Base-by-base conservation (phyloP, 53 echinoderm and acorn worm species). In the Temnopleurus reevesii region DNA sequence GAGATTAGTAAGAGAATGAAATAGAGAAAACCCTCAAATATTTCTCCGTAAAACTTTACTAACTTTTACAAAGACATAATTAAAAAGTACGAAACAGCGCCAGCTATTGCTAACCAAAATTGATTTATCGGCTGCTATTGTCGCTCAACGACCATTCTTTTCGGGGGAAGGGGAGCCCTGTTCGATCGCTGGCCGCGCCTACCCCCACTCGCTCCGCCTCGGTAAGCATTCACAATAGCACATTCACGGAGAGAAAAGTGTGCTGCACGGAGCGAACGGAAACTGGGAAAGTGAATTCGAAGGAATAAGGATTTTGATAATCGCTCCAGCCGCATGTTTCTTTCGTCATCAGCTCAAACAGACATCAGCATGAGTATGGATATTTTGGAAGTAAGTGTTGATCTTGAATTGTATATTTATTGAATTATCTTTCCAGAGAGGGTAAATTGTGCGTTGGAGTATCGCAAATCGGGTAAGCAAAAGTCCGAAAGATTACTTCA, bases 361-460 rank as follows among this genome's bases (percentile, higher is more conserved):
- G 19, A 15, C 28, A 30, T 10, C 38, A 83, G 55, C 31, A 83
- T 83, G 83, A 83, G 55, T 28, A 83, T 83, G 83, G 83, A 83
- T 36, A 55, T 83, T 51, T 83, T 83, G 49, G 83, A 83, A 51
- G 83, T 83, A 55, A 83, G 83, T 55, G 36, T 79, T 79, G 79
- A 49, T 47, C 49, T 49, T 79, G 29, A 49, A 46, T 24, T 79
- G 18, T 79, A 21, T 79, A 13, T 47, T 49, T 79, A 49, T 3
- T 45, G 26, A 79, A 29, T 79, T 28, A 27, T 76, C 8, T 43
- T 7, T 41, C n/a, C 1, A 71, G 71, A 71, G 21, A 36, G n/a
- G 21, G 15, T 71, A 9, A 38, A 19, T 63, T 71, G 43, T 5
- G 41, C 19, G 66, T n/a, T 8, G 71, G 71, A 71, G 71, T 71